Conservation (phyloP, 2,797 vertebrate genomes). For the Premnoplex brunnescens region DNA sequence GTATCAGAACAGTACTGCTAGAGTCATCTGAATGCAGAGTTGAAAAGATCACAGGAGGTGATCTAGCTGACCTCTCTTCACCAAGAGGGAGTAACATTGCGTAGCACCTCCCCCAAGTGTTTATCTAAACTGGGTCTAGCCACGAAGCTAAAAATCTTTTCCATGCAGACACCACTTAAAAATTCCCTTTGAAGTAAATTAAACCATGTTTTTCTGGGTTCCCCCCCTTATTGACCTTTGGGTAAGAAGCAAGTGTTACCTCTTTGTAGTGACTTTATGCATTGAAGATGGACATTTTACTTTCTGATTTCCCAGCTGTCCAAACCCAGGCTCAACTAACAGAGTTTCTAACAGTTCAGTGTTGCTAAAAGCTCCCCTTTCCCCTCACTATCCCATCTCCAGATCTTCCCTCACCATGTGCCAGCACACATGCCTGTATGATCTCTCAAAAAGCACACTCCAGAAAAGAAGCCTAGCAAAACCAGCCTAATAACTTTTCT, state of each 20-base stretch:
- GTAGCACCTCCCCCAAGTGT: neutral
- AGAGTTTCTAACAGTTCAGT: neutral
- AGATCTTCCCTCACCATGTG: neutral
- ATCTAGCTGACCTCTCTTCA: neutral
- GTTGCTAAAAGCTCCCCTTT: neutral
- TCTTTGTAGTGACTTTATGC: neutral
- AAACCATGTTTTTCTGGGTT: neutral
- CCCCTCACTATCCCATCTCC: neutral
- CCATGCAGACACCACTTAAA: neutral
- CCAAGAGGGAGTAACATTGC: neutral
- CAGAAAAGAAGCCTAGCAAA: neutral
- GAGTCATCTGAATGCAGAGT: neutral
- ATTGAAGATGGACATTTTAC: neutral
- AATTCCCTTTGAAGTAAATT: neutral
- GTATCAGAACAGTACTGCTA: neutral
- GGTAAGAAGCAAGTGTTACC: neutral
- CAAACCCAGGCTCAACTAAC: neutral
- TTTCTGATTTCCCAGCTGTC: neutral
- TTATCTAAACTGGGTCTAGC: neutral
- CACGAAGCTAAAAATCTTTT: neutral
- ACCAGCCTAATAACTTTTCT: neutral
- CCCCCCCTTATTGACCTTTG: neutral
- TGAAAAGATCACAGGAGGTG: neutral
- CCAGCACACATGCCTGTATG: neutral
- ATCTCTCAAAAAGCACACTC: neutral